Base-by-base conservation (phyloP, 2,888 invertebrate genomes). In the Oscheius onirici region DNA sequence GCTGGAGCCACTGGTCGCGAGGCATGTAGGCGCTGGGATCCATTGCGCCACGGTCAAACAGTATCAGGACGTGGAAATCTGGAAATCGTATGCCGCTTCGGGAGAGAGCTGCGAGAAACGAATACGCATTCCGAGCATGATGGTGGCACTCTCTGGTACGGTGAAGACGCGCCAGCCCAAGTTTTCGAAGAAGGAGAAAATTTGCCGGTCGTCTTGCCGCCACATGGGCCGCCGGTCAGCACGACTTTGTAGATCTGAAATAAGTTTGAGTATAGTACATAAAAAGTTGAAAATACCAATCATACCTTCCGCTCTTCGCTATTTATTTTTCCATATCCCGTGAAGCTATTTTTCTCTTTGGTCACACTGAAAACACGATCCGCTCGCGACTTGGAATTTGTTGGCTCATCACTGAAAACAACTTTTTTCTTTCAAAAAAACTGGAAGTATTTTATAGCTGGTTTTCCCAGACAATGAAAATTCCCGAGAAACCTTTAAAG, bases 71-170 rank as follows among this genome's bases (percentile, higher is more conserved):
- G 90, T 97, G 94, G 88, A 93, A 91, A 73, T 84, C 91, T 99
- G 97, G 90, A 99, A 97, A 88, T 92, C 93, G 89, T 92, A 92
- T 71, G 93, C 95, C 92, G 96, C 94, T 87, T 93, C 92, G 76
- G 92, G 92, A 86, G 92, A 92, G 88, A 99, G 92, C 90, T 97
- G 97, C 88, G 71, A 52, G 91, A 97, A 97, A 90, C 95, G 95
- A 89, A 97, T 92, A 22, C 69, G 60, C 43, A 70, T 70, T 55
- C 83, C 94, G 91, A 96, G 92, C 88, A 97, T 92, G 89, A 96
- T 94, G 89, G 95, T 95, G 89, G 97, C 97, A 90, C 97, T 95
- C 92, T 99, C 97, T 90, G 97, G 97, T 90, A 97, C 96, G 90
- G 97, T 94, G 92, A 95, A 97, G 90, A 97, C 96, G 94, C 95